Evolutionary conservation across 1,140 invertebrate species (phyloP), one percentile per base, ranked within the genome.

Genomic region (Panagrolaimus sp.): DNA sequence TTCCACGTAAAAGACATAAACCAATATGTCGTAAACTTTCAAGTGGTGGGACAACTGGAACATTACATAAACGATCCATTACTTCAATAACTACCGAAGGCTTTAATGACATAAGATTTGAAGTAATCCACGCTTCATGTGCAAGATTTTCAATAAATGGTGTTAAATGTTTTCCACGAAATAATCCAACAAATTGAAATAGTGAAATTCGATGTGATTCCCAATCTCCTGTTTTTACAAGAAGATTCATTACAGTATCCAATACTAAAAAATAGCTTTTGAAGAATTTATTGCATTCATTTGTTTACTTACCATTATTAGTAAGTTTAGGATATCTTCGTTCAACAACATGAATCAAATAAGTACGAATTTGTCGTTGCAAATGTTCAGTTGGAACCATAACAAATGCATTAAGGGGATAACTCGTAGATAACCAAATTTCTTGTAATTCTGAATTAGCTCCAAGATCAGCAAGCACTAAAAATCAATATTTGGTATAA

Each of bases 91-190:
- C 46, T 13, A 57, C 43, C n/a, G 25, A 38, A 5, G 66, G 47
- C 9, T 76, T n/a, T 8, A 20, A 38, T n/a, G 74, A 76, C 44
- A 64, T 42, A 9, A 77, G 66, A 31, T 46, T 69, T 5, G 70
- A 46, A 4, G 62, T 76, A 25, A 77, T 77, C 69, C 66, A 77
- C 1, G 75, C 76, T 74, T 77, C 75, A 46, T 77, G 75, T 1
- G 75, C 73, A 14, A 77, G 42, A 51, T 76, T 77, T 47, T 77
- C 75, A 13, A 77, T 48, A 64, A 73, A 77, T 11, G 74, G 38
- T n/a, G 65, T 44, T 8, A 76, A 62, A 23, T 65, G 66, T 68
- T 77, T 77, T 23, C 67, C 74, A 46, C 65, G 65, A 44, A 77
- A 78, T 14, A 72, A 48, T n/a, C 63, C 51, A 13, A 69, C 66